Conservation (phyloP, 2,113 vertebrate genomes). For the Cyphomyrus plagiostoma region DNA sequence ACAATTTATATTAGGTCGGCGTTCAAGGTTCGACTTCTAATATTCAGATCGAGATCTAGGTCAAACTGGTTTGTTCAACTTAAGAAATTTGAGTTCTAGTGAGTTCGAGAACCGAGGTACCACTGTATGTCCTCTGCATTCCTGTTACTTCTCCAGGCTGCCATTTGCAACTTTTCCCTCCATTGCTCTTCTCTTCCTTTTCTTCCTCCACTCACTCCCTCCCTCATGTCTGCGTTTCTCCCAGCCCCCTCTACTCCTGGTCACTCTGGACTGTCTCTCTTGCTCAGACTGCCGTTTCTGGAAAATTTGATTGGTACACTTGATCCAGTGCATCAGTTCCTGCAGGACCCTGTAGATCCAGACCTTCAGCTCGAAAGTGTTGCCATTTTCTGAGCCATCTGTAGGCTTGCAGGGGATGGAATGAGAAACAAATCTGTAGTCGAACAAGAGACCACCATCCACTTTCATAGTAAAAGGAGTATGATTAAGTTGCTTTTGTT, state of each 20-base stretch:
- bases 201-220: background rate
- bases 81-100: no score
- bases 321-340: slow-evolving; percentile 59
- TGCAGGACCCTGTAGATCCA: slow-evolving; percentile 55
- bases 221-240: slow-evolving; percentile 27
- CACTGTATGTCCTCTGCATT: no score
- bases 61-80: no score
- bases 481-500: background rate
- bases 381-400: slow-evolving; percentile 20
- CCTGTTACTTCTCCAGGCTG: no score
- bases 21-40: no score
- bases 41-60: no score
- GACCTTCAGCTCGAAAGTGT: slow-evolving; percentile 52
- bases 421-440: background rate
- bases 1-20: no score
- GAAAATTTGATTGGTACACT: slow-evolving; percentile 40
- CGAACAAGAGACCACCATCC: background rate
- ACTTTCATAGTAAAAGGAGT: background rate
- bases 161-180: background rate
- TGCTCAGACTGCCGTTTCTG: slow-evolving; percentile 24
- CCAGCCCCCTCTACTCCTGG: slow-evolving; percentile 24
- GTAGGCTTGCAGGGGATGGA: slow-evolving; percentile 2
- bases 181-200: background rate
- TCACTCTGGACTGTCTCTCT: slow-evolving; percentile 6
- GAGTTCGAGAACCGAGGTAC: no score